These are phyloP conservation scores for Threskiornis aethiopicus DNA, from an alignment of 2,797 vertebrate species.

Conservation along the genomic window DNA sequence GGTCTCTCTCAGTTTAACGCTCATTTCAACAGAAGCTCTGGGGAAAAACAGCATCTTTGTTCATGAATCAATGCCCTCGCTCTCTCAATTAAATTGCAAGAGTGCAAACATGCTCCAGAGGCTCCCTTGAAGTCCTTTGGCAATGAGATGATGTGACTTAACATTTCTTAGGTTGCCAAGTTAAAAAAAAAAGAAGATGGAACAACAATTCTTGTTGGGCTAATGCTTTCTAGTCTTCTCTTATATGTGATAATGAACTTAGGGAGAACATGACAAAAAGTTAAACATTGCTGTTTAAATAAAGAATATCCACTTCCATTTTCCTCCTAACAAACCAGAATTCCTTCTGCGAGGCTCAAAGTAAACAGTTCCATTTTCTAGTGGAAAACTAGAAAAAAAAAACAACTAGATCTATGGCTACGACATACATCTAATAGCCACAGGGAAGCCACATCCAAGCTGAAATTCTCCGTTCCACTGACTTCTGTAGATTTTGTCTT, in stretches of 20 bases:
- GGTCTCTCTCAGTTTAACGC: not conserved
- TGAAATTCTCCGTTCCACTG: not conserved
- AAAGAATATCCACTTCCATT: not conserved
- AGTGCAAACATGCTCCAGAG: not conserved
- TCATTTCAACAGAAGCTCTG: not conserved
- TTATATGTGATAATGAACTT: not conserved
- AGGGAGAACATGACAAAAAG: not conserved
- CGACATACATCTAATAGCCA: rapidly evolving
- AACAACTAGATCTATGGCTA: not conserved
- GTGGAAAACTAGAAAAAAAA: no score
- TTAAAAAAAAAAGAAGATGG: not conserved
- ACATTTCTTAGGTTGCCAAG: not conserved
- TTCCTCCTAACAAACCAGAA: not conserved
- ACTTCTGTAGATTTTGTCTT: not conserved
- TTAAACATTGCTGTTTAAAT: not conserved
- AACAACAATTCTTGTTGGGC: not conserved
- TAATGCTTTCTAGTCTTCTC: not conserved
- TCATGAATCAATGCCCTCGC: not conserved
- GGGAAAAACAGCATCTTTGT: not conserved
- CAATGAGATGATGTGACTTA: not conserved
- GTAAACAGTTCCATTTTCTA: not conserved
- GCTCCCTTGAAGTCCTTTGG: not conserved
- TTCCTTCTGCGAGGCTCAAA: not conserved
- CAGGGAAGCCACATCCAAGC: not conserved
- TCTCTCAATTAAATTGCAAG: not conserved